These are phyloP conservation scores for Carabus problematicus DNA, from an alignment of 2,888 invertebrate genomes.

Conservation along the genomic window DNA sequence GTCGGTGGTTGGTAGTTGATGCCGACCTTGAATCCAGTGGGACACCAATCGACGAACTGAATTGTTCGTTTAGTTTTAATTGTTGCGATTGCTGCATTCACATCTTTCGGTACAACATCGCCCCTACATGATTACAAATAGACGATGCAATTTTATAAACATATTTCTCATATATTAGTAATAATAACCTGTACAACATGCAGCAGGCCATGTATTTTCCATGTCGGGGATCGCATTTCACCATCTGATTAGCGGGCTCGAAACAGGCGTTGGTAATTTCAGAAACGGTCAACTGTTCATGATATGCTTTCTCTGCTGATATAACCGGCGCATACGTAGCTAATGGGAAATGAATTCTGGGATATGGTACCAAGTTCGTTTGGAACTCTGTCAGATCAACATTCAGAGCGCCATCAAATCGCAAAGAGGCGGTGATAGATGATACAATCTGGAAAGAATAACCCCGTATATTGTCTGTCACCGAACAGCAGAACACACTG, in stretches of 20 bases:
- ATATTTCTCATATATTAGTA: background rate
- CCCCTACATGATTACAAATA: slow-evolving; percentile 65
- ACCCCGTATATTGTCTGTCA: background rate
- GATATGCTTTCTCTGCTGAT: slow-evolving; percentile 91
- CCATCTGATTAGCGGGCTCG: slow-evolving; percentile 94
- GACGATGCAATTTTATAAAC: too few species aligned
- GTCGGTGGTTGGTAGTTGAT: slow-evolving; percentile 91
- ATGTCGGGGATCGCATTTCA: slow-evolving; percentile 89
- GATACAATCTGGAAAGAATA: slow-evolving; percentile 75
- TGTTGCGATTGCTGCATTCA: slow-evolving; percentile 90
- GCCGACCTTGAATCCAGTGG: slow-evolving; percentile 83
- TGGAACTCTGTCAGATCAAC: slow-evolving; percentile 95
- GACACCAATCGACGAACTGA: slow-evolving; percentile 90
- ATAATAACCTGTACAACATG: slow-evolving; percentile 77
- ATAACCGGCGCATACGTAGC: slow-evolving; percentile 92
- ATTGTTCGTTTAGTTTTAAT: slow-evolving; percentile 94
- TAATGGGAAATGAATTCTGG: slow-evolving; percentile 93
- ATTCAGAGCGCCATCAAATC: slow-evolving; percentile 91
- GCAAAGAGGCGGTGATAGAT: slow-evolving; percentile 90
- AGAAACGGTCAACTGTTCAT: slow-evolving; percentile 87
- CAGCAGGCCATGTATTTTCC: slow-evolving; percentile 96
- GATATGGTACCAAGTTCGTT: slow-evolving; percentile 92
- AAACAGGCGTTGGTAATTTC: slow-evolving; percentile 96
- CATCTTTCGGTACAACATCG: slow-evolving; percentile 90
- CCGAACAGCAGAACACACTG: background rate